phyloP scores from a whole-genome alignment of 2,797 vertebrate species.

The Parauchenoglanis ngamensis region DNA sequence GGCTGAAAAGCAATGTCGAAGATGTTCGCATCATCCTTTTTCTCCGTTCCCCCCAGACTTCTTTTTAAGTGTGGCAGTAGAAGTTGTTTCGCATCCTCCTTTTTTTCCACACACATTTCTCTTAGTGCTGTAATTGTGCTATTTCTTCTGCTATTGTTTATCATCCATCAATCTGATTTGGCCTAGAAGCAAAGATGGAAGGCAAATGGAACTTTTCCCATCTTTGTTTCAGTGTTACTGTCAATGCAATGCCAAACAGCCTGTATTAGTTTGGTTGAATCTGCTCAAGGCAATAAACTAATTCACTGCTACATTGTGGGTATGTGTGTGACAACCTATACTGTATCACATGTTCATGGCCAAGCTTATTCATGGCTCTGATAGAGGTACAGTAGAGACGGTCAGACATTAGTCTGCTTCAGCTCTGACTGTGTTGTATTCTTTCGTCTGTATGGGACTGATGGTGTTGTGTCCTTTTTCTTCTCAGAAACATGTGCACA shows the following conservation, averaged over 20 bases:
- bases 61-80: constrained; percentile 67
- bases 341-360: not conserved
- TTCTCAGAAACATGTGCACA: not conserved
- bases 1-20: constrained; percentile 78
- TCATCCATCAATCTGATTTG: constrained; percentile 30
- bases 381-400: not conserved
- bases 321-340: not conserved
- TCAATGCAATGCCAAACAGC: not conserved
- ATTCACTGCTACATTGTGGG: not conserved
- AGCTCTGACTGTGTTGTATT: not conserved
- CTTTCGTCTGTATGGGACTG: constrained; percentile 22
- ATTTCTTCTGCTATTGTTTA: constrained; percentile 68
- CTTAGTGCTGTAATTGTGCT: constrained; percentile 72
- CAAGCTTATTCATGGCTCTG: not conserved
- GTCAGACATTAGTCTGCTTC: constrained; percentile 9
- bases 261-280: constrained; percentile 19
- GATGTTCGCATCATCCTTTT: constrained; percentile 76
- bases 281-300: constrained; percentile 12
- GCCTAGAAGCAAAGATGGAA: constrained; percentile 22
- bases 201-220: constrained; percentile 27
- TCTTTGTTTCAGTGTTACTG: constrained; percentile 48
- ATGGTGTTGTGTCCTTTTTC: not conserved
- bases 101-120: constrained; percentile 45
- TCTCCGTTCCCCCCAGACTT: constrained; percentile 48
- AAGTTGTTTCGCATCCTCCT: constrained; percentile 63